A percentile compares a stretch with the other conserved stretches of the same genome.
These are phyloP conservation scores for Drosophila mettleri DNA, from an alignment of 2,888 invertebrate genomes.

Conservation along the genomic window DNA sequence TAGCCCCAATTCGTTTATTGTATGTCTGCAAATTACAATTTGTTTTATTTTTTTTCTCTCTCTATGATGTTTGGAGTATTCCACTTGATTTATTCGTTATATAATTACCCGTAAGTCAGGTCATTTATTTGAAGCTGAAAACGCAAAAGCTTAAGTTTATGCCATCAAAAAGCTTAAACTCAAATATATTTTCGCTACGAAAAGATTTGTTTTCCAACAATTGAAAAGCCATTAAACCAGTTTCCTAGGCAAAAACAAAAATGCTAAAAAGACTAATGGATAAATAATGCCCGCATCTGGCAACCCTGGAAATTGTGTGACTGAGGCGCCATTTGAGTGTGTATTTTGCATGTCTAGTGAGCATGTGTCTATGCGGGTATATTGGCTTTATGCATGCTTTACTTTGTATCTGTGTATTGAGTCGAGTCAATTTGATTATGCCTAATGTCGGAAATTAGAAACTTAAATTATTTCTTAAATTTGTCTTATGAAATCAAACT, in stretches of 20 bases:
- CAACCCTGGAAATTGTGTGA: neutral
- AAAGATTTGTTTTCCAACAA: constrained; percentile 11
- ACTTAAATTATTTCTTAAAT: too few relatives aligned
- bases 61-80: neutral
- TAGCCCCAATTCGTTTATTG: constrained; percentile 17
- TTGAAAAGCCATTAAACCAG: constrained; percentile 34
- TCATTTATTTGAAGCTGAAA: neutral
- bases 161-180: neutral
- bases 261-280: constrained; percentile 29
- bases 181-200: neutral
- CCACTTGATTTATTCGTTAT: constrained; percentile 7
- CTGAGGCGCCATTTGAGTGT: neutral
- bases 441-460: too few relatives aligned
- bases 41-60: neutral
- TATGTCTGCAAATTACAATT: constrained; percentile 14
- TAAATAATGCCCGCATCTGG: constrained; percentile 14
- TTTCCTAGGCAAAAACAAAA: constrained; percentile 12
- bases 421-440: too few relatives aligned
- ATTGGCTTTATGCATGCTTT: neutral
- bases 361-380: neutral
- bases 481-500: too few relatives aligned
- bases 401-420: too few relatives aligned
- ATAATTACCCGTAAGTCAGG: neutral
- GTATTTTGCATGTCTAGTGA: neutral
- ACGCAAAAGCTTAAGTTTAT: neutral